Percentiles rank a stretch among this genome's conserved stretches.
phyloP scores from a whole-genome alignment of 2,888 invertebrate genomes.

The Hydropsyche betteni region DNA sequence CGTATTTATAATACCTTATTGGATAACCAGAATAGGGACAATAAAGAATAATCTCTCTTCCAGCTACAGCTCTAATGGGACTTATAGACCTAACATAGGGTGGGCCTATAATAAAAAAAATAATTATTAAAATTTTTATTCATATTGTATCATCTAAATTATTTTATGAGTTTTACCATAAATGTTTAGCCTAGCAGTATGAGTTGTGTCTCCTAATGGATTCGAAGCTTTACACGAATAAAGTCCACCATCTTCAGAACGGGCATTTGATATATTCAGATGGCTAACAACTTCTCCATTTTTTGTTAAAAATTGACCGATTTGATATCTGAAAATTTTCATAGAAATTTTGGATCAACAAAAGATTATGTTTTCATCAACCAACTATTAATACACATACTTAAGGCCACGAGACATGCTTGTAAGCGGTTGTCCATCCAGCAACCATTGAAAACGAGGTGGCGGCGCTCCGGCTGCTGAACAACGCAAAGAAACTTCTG shows the following conservation, averaged over 20 bases:
- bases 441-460: slow-evolving; percentile 82
- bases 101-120: slow-evolving; percentile 64
- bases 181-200: slow-evolving; percentile 81
- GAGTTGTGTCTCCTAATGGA: slow-evolving; percentile 77
- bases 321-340: slow-evolving; percentile 67
- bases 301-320: slow-evolving; percentile 84
- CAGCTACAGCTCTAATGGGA: slow-evolving; percentile 82
- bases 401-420: slow-evolving; percentile 58
- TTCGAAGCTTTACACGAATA: slow-evolving; percentile 85
- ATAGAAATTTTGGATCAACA: not conserved
- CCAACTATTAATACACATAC: slow-evolving; percentile 17
- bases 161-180: slow-evolving; percentile 69
- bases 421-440: slow-evolving; percentile 80
- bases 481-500: slow-evolving; percentile 83
- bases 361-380: not conserved
- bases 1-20: slow-evolving; percentile 62
- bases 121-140: not conserved
- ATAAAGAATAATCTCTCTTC: slow-evolving; percentile 76
- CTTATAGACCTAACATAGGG: slow-evolving; percentile 82
- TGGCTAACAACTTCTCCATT: slow-evolving; percentile 85
- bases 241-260: slow-evolving; percentile 84
- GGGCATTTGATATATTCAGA: slow-evolving; percentile 81
- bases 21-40: slow-evolving; percentile 91
- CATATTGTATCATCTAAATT: not conserved
- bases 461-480: slow-evolving; percentile 88